Conservation (phyloP, 1,140 invertebrate species). For the Theocolax elegans region DNA sequence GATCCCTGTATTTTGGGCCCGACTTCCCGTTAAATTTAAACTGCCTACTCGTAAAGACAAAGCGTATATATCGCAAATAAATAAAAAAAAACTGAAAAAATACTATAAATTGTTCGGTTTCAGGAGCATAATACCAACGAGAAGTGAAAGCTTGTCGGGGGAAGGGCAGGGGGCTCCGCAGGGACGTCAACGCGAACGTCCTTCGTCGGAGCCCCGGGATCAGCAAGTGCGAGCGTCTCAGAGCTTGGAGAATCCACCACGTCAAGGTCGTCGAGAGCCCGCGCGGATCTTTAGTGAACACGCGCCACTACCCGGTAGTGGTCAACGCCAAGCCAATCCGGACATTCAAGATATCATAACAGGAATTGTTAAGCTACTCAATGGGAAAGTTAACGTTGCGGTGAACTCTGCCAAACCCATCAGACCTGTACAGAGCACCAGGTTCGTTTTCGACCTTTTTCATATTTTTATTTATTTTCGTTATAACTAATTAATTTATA, state of each 20-base stretch:
- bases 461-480: too few species aligned
- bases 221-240: constrained; percentile 50
- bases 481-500: too few species aligned
- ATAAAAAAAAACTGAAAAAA: too few species aligned
- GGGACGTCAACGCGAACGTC: constrained; percentile 60
- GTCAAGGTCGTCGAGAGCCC: constrained; percentile 58
- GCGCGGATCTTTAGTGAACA: constrained; percentile 62
- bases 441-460: too few species aligned
- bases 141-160: constrained; percentile 69
- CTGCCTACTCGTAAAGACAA: too few species aligned
- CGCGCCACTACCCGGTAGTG: constrained; percentile 55
- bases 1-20: too few species aligned
- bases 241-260: constrained; percentile 43
- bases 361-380: constrained; percentile 87
- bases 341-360: constrained; percentile 93
- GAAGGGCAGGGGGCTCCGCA: constrained; percentile 78
- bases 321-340: constrained; percentile 73
- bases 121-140: constrained; percentile 55
- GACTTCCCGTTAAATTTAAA: too few species aligned
- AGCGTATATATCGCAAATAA: too few species aligned
- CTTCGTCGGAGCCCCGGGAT: constrained; percentile 73
- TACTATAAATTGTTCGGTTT: too few species aligned
- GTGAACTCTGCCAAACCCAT: constrained; percentile 73
- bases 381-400: constrained; percentile 87
- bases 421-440: constrained; percentile 66